Evolutionary conservation across 1,140 invertebrate species (phyloP).

Genomic region (Caenorhabditis tropicalis): DNA sequence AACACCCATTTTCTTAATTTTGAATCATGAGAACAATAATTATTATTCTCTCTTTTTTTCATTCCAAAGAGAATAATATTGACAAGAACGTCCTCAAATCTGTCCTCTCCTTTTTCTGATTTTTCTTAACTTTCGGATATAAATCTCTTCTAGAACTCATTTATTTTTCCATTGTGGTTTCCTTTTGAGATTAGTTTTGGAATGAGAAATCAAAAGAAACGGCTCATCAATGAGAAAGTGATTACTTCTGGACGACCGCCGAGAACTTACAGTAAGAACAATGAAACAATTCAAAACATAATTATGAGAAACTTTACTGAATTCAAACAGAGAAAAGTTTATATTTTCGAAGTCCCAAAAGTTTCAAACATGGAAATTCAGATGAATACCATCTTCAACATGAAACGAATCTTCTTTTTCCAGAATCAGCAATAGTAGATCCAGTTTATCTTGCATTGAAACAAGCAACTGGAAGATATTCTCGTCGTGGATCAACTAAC

Average conservation of each 20-base stretch:
- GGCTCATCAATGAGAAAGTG: not conserved
- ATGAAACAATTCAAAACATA: too few relatives aligned
- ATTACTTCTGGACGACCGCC: not conserved
- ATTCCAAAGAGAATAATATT: not conserved
- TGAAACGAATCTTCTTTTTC: not conserved
- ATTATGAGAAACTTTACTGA: too few relatives aligned
- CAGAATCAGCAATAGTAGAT: constrained; percentile 58
- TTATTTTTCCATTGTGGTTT: not conserved
- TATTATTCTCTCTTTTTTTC: not conserved
- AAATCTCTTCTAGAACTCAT: not conserved
- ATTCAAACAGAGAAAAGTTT: too few relatives aligned
- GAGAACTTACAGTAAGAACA: not conserved
- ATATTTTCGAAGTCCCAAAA: not conserved
- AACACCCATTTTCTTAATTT: not conserved
- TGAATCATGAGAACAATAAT: not conserved
- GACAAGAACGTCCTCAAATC: not conserved
- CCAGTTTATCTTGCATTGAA: constrained; percentile 71
- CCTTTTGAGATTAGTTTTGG: not conserved
- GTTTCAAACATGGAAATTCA: not conserved
- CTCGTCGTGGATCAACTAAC: constrained; percentile 57
- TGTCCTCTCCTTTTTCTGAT: not conserved
- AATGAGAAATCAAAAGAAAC: not conserved
- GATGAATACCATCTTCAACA: not conserved
- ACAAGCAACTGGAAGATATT: constrained; percentile 69
- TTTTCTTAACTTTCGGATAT: not conserved